Base-by-base conservation (phyloP, 2,888 invertebrate species). In the Nebria salina region DNA sequence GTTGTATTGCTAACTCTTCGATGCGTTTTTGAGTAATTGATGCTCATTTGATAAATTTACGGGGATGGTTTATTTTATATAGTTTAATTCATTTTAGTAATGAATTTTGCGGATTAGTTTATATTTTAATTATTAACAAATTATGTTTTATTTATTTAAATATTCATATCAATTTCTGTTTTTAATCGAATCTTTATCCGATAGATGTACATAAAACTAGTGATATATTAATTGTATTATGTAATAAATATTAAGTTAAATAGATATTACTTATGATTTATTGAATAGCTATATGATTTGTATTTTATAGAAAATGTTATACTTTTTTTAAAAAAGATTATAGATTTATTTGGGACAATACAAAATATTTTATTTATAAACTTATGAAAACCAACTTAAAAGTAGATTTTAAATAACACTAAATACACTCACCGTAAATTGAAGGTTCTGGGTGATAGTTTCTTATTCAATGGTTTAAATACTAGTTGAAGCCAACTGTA, bases 401-500 rank as follows among this genome's bases (percentile, higher is more conserved):
- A 13, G 54, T 54, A 54, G 7, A 7, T 54, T 54, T 54, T 11
- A 54, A 3, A 54, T 54, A 8, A 3, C 8, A 54, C 54, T 54
- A 6, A 54, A 54, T 4, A 54, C 8, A 54, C 54, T 54, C 8
- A 54, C 54, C 13, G 54, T 11, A 13, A 54, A 8, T 11, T 54
- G 54, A 34, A 34, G 34, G 34, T 34, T 34, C 1, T 34, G 34
- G 2, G 34, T 34, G 34, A 34, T 34, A 4, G 2, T 34, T 4
- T 34, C 7, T 54, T 54, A 11, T 54, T 54, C 7, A 34, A 34
- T 34, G 34, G 34, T 34, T 54, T 54, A 54, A 4, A 54, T 54
- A 54, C 54, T 73, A n/a, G 41, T 73, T 26, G 73, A 73, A 15
- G 73, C 13, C 13, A 42, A 34, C n/a, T 65, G 42, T 11, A 25